Base-by-base conservation (phyloP, 2,888 invertebrate species). In the Osmoderma eremita region DNA sequence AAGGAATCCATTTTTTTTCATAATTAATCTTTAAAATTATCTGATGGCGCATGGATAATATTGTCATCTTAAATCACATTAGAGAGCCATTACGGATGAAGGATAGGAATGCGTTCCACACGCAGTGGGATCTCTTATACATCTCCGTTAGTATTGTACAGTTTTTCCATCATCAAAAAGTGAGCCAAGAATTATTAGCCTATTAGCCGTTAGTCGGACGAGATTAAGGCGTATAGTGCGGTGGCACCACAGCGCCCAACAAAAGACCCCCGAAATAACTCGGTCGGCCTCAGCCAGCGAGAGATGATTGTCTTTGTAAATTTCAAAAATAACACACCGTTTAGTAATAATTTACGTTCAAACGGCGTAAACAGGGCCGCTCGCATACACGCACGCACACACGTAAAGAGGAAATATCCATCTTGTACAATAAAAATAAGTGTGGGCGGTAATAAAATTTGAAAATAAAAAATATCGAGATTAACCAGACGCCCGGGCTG, bases 391-490 rank as follows among this genome's bases (percentile, higher is more conserved):
- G 22, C 39, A 18, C 12, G 30, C 12, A 50, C n/a, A 50, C 18
- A 50, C n/a, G 13, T 10, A 8, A 3, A 18, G 22, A 39, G 30
- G 8, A 10, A 58, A 45, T 58, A 58, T 58, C 45, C 58, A 58
- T 58, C 58, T 58, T 45, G 24, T 17, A 45, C 2, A 49, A 38
- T 36, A 56, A 36, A 53, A 58, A 49, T 41, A 58, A 65, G 49
- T 45, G 41, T 54, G 61, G 48, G 10, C 49, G 53, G 54, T 45
- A 38, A 36, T 65, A 68, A 65, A 67, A 54, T 67, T 61, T 45
- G 64, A 65, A 61, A 68, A 63, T 64, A 67, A 68, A 68, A 56
- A 64, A 61, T 58, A 64, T 63, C 49, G 68, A 68, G 51, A 68
- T 61, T 65, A 65, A 68, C 64, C 68, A 68, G 68, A 68, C 53